Evolutionary conservation across 2,797 vertebrate genomes (phyloP).

Genomic region (Lacerta agilis): DNA sequence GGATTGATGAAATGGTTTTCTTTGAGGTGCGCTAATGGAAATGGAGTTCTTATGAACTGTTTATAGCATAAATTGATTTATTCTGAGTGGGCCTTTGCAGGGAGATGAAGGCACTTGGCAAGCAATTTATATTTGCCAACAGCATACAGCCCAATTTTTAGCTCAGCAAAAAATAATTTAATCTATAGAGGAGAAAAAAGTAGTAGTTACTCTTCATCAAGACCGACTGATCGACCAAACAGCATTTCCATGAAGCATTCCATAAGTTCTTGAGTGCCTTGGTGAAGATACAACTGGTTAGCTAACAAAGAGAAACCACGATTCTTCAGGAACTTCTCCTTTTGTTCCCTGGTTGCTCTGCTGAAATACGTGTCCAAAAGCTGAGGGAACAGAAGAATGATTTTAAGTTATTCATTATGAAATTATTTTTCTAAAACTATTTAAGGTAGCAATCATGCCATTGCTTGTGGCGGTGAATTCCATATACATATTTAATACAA

Average conservation of each 20-base stretch:
- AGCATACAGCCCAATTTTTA: neutral
- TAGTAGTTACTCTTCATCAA: constrained; percentile 94
- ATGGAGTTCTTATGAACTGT: neutral
- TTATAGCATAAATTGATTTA: neutral
- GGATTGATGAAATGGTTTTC: neutral
- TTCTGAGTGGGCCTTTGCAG: neutral
- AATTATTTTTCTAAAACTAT: neutral
- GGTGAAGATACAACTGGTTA: constrained; percentile 96
- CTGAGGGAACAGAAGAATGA: constrained; percentile 74
- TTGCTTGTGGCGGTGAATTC: neutral
- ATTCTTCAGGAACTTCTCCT: constrained; percentile 96
- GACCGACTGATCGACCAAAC: constrained; percentile 86
- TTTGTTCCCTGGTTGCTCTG: constrained; percentile 94
- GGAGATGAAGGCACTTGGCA: neutral
- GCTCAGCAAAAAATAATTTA: neutral
- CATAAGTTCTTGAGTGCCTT: constrained; percentile 90
- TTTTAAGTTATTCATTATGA: constrained; percentile 31
- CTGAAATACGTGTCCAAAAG: constrained; percentile 94
- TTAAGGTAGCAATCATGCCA: neutral
- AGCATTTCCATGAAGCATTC: constrained; percentile 96
- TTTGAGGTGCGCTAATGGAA: neutral
- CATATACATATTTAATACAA: neutral
- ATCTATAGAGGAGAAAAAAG: constrained; percentile 8
- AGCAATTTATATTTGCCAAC: neutral
- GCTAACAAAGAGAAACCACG: constrained; percentile 96